A percentile compares a stretch with the other conserved stretches of the same genome.
phyloP scores from a whole-genome alignment of 2,797 vertebrate genomes.

The Tympanoctomys barrerae region DNA sequence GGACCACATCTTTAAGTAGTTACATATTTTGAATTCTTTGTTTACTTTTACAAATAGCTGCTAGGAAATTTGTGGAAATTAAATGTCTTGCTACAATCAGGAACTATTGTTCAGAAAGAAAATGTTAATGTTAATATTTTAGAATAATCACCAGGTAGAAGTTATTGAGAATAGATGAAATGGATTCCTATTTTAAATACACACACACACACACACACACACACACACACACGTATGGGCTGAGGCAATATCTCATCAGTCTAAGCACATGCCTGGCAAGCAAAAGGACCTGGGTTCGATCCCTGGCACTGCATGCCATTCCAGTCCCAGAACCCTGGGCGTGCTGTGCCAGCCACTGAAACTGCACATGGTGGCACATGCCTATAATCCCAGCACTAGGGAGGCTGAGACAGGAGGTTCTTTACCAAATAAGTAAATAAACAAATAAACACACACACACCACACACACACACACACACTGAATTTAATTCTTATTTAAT shows the following conservation, averaged over 20 bases:
- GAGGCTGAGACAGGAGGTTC: too few relatives aligned
- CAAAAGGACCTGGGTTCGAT: too few relatives aligned
- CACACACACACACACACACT: background rate
- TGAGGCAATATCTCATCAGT: too few relatives aligned
- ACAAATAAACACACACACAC: too few relatives aligned
- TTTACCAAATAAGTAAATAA: too few relatives aligned
- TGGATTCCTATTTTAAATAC: background rate
- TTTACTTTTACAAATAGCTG: background rate
- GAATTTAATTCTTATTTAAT: background rate
- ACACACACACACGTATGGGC: background rate
- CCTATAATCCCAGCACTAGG: too few relatives aligned
- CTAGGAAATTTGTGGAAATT: constrained; percentile 22
- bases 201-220: background rate
- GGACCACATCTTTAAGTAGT: background rate
- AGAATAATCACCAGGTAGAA: background rate
- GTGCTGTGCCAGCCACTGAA: too few relatives aligned
- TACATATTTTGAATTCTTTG: constrained; percentile 3
- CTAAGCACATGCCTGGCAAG: too few relatives aligned
- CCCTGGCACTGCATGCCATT: too few relatives aligned
- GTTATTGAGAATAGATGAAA: background rate
- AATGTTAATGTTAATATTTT: constrained; percentile 3
- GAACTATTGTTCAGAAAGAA: constrained; percentile 20
- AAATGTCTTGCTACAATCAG: constrained; percentile 14
- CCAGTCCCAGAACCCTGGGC: too few relatives aligned
- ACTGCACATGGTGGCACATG: too few relatives aligned